Base-by-base conservation (phyloP, 2,113 vertebrate species). In the Ranitomeya imitator region DNA sequence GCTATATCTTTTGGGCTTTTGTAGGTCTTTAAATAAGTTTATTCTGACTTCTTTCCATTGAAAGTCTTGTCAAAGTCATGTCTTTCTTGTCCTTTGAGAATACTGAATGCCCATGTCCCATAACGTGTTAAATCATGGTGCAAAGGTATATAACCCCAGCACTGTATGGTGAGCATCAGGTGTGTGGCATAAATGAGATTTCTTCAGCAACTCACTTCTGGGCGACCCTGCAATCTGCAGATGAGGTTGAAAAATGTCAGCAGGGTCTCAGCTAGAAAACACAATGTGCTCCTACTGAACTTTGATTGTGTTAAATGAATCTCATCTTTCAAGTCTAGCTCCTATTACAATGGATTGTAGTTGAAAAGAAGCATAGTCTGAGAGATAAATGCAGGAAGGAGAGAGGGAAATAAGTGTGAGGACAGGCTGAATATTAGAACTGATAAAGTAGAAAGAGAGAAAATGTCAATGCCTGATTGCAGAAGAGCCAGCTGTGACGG, bases 291-390 rank as follows among this genome's bases (percentile, higher is more conserved):
- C 77, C 85, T 86, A 60, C 77, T 71, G 77, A 87, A 71, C 61
- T 65, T 81, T 80, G 77, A 87, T 87, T 87, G 77, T 59, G 76
- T 80, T 80, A 71, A 80, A 87, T 79, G 77, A 71, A 79, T 86
- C 76, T 87, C 78, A 80, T 81, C 65, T 80, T 87, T 87, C 86
- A 87, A 80, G 78, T 69, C 60, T 69, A 57, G 63, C 78, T 80
- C 23, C 61, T 55, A 87, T 80, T 67, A 67, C 31, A 67, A 86
- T 71, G 86, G 63, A 57, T 87, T 87, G 86, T 81, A 69, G 59
- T 71, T 71, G 61, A 55, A 81, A 80, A 59, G 78, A 87, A 80
- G 77, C 61, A 52, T 80, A 80, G 78, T 55, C 26, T 52, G 78
- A 21, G 65, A 87, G 79, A 80, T 87, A 67, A 69, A 87, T 80